Evolutionary conservation across 2,888 invertebrate species (phyloP), one percentile per base, ranked within the genome.

Genomic region (Cantharis flavilabris): DNA sequence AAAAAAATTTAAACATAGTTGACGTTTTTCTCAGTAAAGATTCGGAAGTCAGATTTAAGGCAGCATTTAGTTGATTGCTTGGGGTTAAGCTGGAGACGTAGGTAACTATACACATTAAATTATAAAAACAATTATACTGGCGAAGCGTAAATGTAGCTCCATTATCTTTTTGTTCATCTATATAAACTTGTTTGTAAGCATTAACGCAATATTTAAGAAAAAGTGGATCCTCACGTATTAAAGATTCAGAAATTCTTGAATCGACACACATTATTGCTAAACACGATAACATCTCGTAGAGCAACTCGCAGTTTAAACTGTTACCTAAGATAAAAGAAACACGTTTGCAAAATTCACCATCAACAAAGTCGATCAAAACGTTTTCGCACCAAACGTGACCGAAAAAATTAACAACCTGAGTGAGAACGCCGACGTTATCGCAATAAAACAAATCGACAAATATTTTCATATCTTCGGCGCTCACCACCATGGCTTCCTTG

Each of bases 271-370:
- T 49, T 49, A 49, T 49, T n/a, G 49, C n/a, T 9, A 49, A 49
- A n/a, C n/a, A 49, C 2, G 49, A 49, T 49, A 49, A n/a, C n/a
- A 49, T 49, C 49, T 49, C 49, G 2, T 49, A 49, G n/a, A 49
- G 49, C 2, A 94, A 87, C 16, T 91, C 90, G 81, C 89, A 90
- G 85, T 94, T 94, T 11, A 92, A 92, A 0, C 96, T 96, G 86
- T 94, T 95, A 74, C 90, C 90, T 76, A 97, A 87, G 80, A 96
- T 94, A 49, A 49, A 49, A 2, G n/a, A n/a, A n/a, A 49, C 7
- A 0, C n/a, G 49, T n/a, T 49, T 49, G 5, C 13, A 49, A 9
- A 49, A 49, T 49, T 49, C 49, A n/a, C 49, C 1, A n/a, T 49
- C 49, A 0, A 49, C 49, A 49, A 49, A n/a, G 7, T 7, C 7